A percentile compares a stretch with the other conserved stretches of the same genome.
Conservation (phyloP, 2,113 vertebrate genomes). For the Zosterops borbonicus region DNA sequence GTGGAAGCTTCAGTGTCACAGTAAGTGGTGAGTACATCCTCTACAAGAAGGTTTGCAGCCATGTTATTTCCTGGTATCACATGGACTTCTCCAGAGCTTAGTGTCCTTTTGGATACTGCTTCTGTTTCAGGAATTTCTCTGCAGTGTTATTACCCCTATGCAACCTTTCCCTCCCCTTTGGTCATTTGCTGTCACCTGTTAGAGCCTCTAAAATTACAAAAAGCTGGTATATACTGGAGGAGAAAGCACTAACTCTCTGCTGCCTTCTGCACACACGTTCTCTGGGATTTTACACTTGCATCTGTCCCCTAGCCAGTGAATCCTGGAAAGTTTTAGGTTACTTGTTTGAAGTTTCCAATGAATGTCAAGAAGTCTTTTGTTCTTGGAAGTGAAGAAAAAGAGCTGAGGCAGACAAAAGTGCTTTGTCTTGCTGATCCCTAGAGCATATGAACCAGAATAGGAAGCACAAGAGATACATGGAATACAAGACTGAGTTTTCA, state of each 20-base stretch:
- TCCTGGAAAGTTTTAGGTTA: background rate
- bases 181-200: background rate
- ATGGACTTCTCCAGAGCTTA: background rate
- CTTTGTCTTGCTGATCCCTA: background rate
- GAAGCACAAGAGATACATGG: background rate
- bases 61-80: background rate
- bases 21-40: fast-evolving
- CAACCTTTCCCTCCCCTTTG: background rate
- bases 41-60: background rate
- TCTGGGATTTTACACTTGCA: background rate
- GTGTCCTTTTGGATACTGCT: background rate
- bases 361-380: background rate
- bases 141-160: fast-evolving
- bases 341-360: background rate
- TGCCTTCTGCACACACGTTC: fast-evolving
- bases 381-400: background rate
- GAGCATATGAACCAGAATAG: background rate
- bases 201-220: background rate
- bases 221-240: background rate
- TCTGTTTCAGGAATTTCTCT: background rate
- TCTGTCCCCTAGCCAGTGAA: background rate
- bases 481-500: background rate
- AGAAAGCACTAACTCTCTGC: background rate
- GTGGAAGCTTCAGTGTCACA: background rate
- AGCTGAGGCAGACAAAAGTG: background rate